These are phyloP conservation scores for Acanthochromis polyacanthus DNA, from an alignment of 2,113 vertebrate genomes.

Conservation along the genomic window DNA sequence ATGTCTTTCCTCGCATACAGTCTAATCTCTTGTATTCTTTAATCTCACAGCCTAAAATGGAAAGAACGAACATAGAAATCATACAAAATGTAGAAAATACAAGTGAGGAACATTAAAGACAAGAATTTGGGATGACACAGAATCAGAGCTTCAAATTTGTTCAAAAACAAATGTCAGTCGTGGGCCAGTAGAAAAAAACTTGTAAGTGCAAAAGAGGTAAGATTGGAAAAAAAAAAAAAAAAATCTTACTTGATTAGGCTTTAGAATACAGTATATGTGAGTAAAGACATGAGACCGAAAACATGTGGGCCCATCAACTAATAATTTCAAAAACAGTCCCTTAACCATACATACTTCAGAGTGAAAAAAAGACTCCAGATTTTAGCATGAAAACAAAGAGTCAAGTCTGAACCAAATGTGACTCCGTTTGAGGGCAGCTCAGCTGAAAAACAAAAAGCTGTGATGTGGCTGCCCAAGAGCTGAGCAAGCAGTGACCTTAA, in stretches of 20 bases:
- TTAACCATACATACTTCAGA: conserved; percentile 25
- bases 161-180: conserved; percentile 45
- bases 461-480: conserved; percentile 44
- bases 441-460: conserved; percentile 23
- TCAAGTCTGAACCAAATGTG: conserved; percentile 29
- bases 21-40: conserved; percentile 70
- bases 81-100: conserved; percentile 75
- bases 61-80: conserved; percentile 47
- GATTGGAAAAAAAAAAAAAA: conserved; percentile 16
- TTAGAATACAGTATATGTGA: conserved; percentile 46
- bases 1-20: conserved; percentile 62
- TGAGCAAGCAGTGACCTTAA: conserved; percentile 47
- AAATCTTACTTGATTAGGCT: conserved; percentile 17
- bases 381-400: conserved; percentile 35
- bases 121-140: conserved; percentile 42
- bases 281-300: conserved; percentile 66
- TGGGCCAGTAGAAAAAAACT: conserved; percentile 46
- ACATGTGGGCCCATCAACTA: conserved; percentile 41
- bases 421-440: conserved; percentile 17
- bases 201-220: conserved; percentile 65
- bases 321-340: conserved; percentile 39
- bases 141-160: conserved; percentile 65
- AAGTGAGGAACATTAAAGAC: conserved; percentile 51
- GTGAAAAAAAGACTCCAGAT: conserved; percentile 28
- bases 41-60: conserved; percentile 69